Conservation (phyloP, 2,888 invertebrate genomes). For the Scaptomyza parva region DNA sequence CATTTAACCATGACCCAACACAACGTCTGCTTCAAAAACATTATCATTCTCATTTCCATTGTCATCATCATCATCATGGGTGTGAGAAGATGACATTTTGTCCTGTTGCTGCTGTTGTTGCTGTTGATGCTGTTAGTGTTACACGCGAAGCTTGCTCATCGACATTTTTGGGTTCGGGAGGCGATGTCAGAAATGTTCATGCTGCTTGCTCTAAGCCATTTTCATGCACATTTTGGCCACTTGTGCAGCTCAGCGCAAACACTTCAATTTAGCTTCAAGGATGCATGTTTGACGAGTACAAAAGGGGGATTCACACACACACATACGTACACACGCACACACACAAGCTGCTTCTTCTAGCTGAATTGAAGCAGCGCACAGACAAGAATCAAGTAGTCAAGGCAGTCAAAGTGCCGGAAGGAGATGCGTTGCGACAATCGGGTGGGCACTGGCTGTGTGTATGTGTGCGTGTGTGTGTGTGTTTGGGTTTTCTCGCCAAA, state of each 20-base stretch:
- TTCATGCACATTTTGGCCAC: slow-evolving; percentile 78
- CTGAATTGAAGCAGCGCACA: slow-evolving; percentile 45
- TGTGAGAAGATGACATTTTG: slow-evolving; percentile 25
- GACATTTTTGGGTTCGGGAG: not conserved
- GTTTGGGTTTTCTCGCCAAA: slow-evolving; percentile 42
- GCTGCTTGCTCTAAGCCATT: slow-evolving; percentile 75
- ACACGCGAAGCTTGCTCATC: slow-evolving; percentile 19
- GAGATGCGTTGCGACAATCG: slow-evolving; percentile 46
- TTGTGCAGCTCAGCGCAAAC: slow-evolving; percentile 74
- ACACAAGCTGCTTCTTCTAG: not conserved
- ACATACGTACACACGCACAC: too few relatives aligned
- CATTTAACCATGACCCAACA: not conserved
- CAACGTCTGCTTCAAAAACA: not conserved
- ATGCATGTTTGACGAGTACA: slow-evolving; percentile 53
- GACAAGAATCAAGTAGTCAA: slow-evolving; percentile 57
- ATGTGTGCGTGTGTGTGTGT: slow-evolving; percentile 21
- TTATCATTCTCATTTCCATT: slow-evolving; percentile 36
- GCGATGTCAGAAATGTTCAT: slow-evolving; percentile 65
- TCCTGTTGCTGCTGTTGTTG: slow-evolving; percentile 27
- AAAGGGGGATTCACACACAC: too few relatives aligned
- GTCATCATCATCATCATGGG: slow-evolving; percentile 41
- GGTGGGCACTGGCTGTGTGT: slow-evolving; percentile 23
- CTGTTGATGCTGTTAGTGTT: slow-evolving; percentile 12
- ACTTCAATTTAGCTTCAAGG: slow-evolving; percentile 78
- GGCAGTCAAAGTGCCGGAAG: slow-evolving; percentile 72